phyloP scores from a whole-genome alignment of 2,797 vertebrate species.

The Menidia menidia region DNA sequence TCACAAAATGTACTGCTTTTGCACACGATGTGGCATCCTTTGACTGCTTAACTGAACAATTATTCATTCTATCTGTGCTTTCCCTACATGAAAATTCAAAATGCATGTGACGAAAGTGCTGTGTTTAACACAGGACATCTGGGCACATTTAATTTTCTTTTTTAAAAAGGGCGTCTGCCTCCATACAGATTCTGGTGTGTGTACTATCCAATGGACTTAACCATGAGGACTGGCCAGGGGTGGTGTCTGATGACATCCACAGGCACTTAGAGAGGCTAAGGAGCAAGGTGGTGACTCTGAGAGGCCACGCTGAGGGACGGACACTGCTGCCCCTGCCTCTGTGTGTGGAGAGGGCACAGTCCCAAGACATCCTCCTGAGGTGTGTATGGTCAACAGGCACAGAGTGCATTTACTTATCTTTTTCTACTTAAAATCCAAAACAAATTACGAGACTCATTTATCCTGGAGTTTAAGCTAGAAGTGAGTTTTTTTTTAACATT shows the following conservation, averaged over 20 bases:
- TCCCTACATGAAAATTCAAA: neutral
- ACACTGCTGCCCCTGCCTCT: constrained; percentile 77
- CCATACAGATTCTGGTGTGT: constrained; percentile 74
- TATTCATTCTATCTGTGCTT: neutral
- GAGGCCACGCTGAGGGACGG: constrained; percentile 75
- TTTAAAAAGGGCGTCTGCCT: constrained; percentile 2
- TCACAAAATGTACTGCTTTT: neutral
- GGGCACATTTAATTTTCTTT: neutral
- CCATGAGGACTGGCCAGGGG: constrained; percentile 78
- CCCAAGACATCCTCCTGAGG: constrained; percentile 63
- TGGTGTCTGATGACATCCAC: constrained; percentile 78
- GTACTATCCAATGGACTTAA: constrained; percentile 81
- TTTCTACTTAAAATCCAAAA: neutral
- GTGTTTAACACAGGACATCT: neutral
- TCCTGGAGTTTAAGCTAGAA: no score
- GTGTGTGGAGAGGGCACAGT: constrained; percentile 69
- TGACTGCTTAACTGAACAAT: neutral
- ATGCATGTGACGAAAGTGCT: neutral
- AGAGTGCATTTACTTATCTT: neutral
- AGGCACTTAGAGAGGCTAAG: constrained; percentile 75
- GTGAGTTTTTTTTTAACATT: no score
- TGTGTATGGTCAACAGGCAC: constrained; percentile 31
- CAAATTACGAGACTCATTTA: neutral
- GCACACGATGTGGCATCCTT: neutral
- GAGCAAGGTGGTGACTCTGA: constrained; percentile 74